Conservation (phyloP, 2,113 vertebrate genomes). For the Charina bottae region DNA sequence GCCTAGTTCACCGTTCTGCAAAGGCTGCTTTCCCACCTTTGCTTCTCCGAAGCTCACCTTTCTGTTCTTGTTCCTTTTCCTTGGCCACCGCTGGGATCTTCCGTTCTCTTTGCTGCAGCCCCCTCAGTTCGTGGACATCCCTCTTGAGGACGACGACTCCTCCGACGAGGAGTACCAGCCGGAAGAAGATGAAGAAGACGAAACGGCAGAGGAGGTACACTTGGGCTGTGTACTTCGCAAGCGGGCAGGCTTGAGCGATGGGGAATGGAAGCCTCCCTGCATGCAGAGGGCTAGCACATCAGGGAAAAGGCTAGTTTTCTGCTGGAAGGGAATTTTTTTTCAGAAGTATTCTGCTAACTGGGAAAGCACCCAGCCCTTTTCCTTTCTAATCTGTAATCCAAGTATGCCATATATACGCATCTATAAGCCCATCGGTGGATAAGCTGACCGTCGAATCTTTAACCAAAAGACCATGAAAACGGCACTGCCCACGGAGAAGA, state of each 20-base stretch:
- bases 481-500: no score
- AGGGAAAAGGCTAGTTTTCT: background rate
- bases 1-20: no score
- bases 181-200: conserved; percentile 93
- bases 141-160: conserved; percentile 92
- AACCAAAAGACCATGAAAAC: no score
- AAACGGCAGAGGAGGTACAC: conserved; percentile 89
- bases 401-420: no score
- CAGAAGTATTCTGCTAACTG: no score
- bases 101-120: conserved; percentile 68
- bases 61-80: background rate
- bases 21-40: no score
- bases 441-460: no score
- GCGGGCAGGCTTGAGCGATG: background rate
- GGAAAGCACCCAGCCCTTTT: no score
- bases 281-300: background rate
- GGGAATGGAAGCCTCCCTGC: background rate
- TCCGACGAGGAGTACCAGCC: conserved; percentile 97
- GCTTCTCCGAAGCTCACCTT: background rate
- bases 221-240: background rate
- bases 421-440: no score
- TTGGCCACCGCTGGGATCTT: background rate
- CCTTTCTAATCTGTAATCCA: no score
- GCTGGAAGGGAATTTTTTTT: background rate
- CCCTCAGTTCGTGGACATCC: conserved; percentile 96